Evolutionary conservation across 2,888 invertebrate genomes (phyloP), one percentile per base, ranked within the genome.

Genomic region (Sphinx pinastri): DNA sequence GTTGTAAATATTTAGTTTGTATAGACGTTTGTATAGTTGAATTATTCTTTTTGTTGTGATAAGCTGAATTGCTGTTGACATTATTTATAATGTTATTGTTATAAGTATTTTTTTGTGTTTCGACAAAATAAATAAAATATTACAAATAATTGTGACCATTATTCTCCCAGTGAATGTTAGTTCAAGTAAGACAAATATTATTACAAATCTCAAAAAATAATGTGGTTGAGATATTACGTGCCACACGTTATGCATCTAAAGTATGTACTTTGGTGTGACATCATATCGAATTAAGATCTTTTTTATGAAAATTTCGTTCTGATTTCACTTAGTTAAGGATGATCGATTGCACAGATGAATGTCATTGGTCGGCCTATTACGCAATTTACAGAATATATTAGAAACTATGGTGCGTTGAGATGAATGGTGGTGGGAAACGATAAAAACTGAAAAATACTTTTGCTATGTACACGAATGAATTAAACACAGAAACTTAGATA

Each of bases 241-340:
- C 7, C 6, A 12, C 63, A 63, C 16, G 16, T 63, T 47, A 63
- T 47, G 47, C 7, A 38, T 63, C 47, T 49, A 31, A 79, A 80
- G 80, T 47, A 12, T 47, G 3, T 81, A 81, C 81, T 67, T 76
- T 82, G 81, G 82, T 81, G 82, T 81, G 82, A 81, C 75, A 81
- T 80, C 81, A 85, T 81, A 81, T 80, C 71, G 49, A 52, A 12
- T 12, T 31, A n/a, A 54, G 49, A 67, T 67, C 68, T 71, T 71
- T 70, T 72, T 73, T 75, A 69, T 72, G 76, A 81, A 79, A 81
- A 78, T 80, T 79, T 80, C 79, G 72, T 77, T 70, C 16, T 79
- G 83, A 82, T 88, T 86, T 88, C 87, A 79, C 86, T 82, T 68
- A 67, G 81, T 84, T 79, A 76, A 79, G 19, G 77, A 77, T 74